Evolutionary conservation across 2,113 vertebrate genomes (phyloP).

Genomic region (Xyrauchen texanus): DNA sequence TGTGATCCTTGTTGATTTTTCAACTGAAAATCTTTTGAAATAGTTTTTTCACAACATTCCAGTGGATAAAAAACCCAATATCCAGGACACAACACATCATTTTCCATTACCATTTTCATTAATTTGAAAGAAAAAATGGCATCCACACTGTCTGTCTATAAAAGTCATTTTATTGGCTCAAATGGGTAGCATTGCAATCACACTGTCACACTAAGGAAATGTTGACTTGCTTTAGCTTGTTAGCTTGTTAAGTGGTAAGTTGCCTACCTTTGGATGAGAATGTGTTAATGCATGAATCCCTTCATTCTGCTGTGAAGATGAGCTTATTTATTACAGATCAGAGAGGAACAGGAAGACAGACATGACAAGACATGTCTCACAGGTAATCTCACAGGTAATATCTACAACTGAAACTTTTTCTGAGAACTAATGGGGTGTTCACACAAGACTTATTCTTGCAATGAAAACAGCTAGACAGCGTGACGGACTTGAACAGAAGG

Average conservation of each 20-base stretch:
- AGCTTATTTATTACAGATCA: neutral
- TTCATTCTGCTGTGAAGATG: neutral
- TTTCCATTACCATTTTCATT: neutral
- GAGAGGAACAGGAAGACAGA: slow-evolving; percentile 10
- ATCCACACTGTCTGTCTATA: neutral
- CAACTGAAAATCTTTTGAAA: neutral
- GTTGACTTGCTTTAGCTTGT: neutral
- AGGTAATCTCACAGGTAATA: neutral
- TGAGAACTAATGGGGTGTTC: neutral
- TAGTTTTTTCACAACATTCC: neutral
- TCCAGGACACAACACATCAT: neutral
- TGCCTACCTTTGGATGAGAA: no score
- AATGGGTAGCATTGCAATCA: neutral
- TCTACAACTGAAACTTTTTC: neutral
- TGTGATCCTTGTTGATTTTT: neutral
- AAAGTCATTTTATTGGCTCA: neutral
- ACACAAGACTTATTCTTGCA: neutral
- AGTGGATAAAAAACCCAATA: no score
- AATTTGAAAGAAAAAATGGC: neutral
- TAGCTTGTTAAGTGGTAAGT: no score
- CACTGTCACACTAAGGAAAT: neutral
- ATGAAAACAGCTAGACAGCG: neutral
- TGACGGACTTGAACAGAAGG: neutral
- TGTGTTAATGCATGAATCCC: slow-evolving; percentile 2
- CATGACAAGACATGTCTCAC: neutral